A percentile compares a stretch with the other conserved stretches of the same genome.
These are phyloP conservation scores for Drosophila helvetica DNA, from an alignment of 2,888 invertebrate species.

Conservation along the genomic window DNA sequence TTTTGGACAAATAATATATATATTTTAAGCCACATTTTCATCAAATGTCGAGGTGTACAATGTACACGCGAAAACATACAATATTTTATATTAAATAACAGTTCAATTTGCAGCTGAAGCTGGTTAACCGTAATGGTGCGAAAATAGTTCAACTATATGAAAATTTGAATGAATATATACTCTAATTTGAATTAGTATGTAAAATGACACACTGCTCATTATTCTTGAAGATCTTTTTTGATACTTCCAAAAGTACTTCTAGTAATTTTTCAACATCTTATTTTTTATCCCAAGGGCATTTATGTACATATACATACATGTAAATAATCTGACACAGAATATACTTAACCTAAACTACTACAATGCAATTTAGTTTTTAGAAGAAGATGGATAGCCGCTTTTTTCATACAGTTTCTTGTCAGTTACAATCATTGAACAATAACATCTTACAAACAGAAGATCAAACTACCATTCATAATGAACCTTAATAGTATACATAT, in stretches of 20 bases:
- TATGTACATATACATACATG: neutral
- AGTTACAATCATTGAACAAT: neutral
- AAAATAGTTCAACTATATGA: conserved; percentile 30
- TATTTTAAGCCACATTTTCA: conserved; percentile 1
- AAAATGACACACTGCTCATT: neutral
- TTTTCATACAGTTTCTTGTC: neutral
- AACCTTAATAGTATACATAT: neutral
- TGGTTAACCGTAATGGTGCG: neutral
- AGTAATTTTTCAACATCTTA: neutral
- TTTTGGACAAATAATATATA: conserved; percentile 14
- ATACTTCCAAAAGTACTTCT: neutral
- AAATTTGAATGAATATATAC: neutral
- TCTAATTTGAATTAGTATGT: neutral
- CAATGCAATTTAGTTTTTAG: neutral
- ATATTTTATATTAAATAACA: neutral
- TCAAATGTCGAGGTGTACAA: conserved; percentile 22
- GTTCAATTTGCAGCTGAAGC: neutral
- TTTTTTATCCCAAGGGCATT: neutral
- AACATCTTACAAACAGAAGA: neutral
- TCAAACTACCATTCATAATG: neutral
- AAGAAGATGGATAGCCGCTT: neutral
- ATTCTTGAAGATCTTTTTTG: neutral
- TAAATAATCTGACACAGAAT: neutral
- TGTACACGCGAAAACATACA: conserved; percentile 9
- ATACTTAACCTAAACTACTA: neutral